Base-by-base conservation (phyloP, 2,888 invertebrate species). In the Busseola fusca region DNA sequence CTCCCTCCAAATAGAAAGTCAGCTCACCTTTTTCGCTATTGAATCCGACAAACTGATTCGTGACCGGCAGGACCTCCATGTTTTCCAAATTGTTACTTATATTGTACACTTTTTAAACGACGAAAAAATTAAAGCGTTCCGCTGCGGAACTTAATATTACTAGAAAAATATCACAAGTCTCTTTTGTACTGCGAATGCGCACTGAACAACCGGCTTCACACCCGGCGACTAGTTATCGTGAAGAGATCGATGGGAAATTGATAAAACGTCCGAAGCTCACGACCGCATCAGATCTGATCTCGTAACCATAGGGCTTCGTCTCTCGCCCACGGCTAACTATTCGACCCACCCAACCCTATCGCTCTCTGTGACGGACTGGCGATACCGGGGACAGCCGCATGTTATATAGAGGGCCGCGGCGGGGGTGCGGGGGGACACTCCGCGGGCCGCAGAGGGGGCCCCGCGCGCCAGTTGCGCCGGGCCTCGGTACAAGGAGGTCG, bases 41-140 rank as follows among this genome's bases (percentile, higher is more conserved):
- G 96, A 97, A 97, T 96, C 97, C 97, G 92, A 97, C 97, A 94
- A 97, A 97, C 95, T 97, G 97, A 96, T 96, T 97, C 93, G 97
- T 97, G 92, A 97, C 97, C 93, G 97, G 97, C 93, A 98, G 96
- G 94, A 98, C 97, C 96, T 98, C 98, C 98, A 98, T 98, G 93
- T 96, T 97, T 90, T 95, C 94, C 94, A 94, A 94, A 94, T 95
- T 91, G 92, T 96, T 94, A 94, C 95, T 95, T 94, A 95, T 95
- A 93, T 95, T 95, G 95, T 95, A 95, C 96, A 96, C 96, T 95
- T 95, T 80, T 94, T 89, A 91, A 89, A 91, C 90, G 90, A 86
- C 88, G 92, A 92, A 92, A 92, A 90, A 90, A 84, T 78, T 78
- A 78, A 91, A 90, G 87, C 84, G 95, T 94, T 94, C 94, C 95